Percentiles rank a stretch among this genome's conserved stretches.
Conservation (phyloP, 2,797 vertebrate genomes). For the Thamnophis elegans region DNA sequence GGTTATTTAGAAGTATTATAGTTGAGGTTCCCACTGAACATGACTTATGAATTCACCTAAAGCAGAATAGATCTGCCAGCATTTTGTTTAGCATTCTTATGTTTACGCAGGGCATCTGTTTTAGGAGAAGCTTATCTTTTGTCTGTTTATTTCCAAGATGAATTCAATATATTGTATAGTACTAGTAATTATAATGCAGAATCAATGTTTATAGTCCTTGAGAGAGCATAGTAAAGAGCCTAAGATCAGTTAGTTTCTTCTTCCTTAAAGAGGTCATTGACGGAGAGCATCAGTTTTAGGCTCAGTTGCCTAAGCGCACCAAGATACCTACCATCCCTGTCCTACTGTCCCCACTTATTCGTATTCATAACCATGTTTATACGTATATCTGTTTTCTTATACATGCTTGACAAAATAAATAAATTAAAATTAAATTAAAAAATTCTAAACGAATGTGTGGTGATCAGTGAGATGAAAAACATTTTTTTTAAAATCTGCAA, state of each 20-base stretch:
- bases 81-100: background rate
- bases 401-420: too few species aligned
- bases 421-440: background rate
- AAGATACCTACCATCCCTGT: too few species aligned
- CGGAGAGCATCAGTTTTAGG: too few species aligned
- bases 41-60: background rate
- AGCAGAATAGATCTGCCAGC: background rate
- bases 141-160: background rate
- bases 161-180: background rate
- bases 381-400: too few species aligned
- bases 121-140: background rate
- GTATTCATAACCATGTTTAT: too few species aligned
- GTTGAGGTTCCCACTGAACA: background rate
- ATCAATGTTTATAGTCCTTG: background rate
- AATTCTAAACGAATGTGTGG: background rate
- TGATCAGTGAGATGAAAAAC: background rate
- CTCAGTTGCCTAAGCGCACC: background rate
- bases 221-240: background rate
- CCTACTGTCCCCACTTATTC: too few species aligned
- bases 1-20: background rate
- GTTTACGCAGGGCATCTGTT: background rate
- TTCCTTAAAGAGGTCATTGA: background rate
- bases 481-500: background rate
- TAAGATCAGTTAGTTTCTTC: background rate
- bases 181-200: background rate